These are phyloP conservation scores for Eupithecia subumbrata DNA, from an alignment of 2,888 invertebrate genomes.

Conservation along the genomic window DNA sequence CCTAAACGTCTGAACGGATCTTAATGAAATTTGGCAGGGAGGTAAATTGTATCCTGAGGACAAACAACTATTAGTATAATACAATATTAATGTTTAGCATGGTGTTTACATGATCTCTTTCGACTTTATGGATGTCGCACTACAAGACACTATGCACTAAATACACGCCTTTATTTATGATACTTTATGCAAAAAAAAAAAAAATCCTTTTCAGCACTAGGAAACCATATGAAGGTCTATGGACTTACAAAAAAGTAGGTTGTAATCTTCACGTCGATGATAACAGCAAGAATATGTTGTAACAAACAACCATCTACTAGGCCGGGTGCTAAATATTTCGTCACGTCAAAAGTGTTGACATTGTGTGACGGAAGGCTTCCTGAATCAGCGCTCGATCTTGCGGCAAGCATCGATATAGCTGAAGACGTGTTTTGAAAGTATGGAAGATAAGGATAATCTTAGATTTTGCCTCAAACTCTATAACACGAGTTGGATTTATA, in stretches of 20 bases:
- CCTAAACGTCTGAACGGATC: too few species aligned
- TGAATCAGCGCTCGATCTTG: conserved; percentile 42
- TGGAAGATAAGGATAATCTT: background rate
- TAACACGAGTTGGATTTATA: background rate
- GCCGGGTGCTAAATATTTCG: conserved; percentile 63
- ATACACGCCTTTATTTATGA: background rate
- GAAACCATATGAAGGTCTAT: background rate
- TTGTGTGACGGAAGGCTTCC: conserved; percentile 52
- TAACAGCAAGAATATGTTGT: conserved; percentile 2
- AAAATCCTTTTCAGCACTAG: background rate
- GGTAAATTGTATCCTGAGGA: too few species aligned
- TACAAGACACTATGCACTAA: background rate
- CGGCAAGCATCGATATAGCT: conserved; percentile 4
- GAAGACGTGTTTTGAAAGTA: background rate
- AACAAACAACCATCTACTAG: conserved; percentile 54
- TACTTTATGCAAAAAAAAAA: background rate
- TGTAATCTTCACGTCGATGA: conserved; percentile 4
- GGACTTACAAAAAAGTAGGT: background rate
- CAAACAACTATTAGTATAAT: too few species aligned
- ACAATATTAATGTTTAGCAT: background rate
- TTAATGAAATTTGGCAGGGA: too few species aligned
- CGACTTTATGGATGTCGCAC: too few species aligned
- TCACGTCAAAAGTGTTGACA: conserved; percentile 58
- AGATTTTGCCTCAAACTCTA: background rate
- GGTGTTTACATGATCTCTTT: background rate